Evolutionary conservation across 2,113 vertebrate species (phyloP), one percentile per base, ranked within the genome.

Genomic region (Clarias gariepinus): DNA sequence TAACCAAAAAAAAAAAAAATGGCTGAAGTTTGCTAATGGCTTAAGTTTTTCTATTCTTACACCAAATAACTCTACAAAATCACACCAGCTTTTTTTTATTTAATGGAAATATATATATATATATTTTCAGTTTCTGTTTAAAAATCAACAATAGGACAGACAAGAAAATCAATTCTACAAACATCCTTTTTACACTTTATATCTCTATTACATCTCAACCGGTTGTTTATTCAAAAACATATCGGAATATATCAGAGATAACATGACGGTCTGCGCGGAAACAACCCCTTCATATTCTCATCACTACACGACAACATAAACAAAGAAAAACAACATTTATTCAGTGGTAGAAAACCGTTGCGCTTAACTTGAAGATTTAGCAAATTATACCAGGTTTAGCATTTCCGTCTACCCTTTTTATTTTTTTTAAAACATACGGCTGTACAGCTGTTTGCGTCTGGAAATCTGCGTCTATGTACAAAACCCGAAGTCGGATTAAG

Each of bases 111-210:
- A 81, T 81, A 81, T 83, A 71, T 64, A 47, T 47, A 7, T 47
- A 0, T 83, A 58, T 83, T 18, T 83, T 58, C 63, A 52, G 41
- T 68, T 53, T 83, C 52, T 83, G 4, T 47, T 64, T 64, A 36
- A 47, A 47, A 47, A 66, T 64, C 33, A 81, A 60, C 8, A 28
- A 47, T 3, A 85, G 58, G 25, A 76, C 57, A 77, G 71, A 52
- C 60, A 66, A 83, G 66, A 47, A 15, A 58, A 86, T 73, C 28
- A 86, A 71, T 71, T 60, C 77, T 86, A 86, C 61, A 85, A 19
- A 80, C 13, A 28, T 61, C 13, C 3, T 80, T 76, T 79, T 33
- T 41, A 69, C 53, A 73, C 3, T 6, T 69, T 9, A 68, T 23
- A 81, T 52, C 21, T 30, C 12, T 28, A 30, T 16, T 71, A 47